A percentile compares a stretch with the other conserved stretches of the same genome.
These are phyloP conservation scores for Catharus minimus DNA, from an alignment of 2,113 vertebrate species.

Conservation along the genomic window DNA sequence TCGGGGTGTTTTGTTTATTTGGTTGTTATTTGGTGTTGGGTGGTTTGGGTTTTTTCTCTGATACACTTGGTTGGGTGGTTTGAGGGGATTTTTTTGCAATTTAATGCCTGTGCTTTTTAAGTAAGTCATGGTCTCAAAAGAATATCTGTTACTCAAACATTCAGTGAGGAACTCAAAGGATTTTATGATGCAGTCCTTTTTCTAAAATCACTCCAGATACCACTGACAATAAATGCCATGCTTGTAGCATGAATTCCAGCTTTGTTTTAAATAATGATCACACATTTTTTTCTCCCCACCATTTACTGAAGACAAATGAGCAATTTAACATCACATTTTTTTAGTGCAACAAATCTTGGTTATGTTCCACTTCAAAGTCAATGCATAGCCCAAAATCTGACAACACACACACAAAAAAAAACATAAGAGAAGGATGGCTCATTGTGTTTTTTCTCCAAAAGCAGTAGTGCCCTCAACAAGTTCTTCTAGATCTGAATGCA, in stretches of 20 bases:
- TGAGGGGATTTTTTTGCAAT: not conserved
- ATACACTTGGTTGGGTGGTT: not conserved
- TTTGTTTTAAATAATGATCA: not conserved
- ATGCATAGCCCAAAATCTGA: not conserved
- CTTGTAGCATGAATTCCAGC: not conserved
- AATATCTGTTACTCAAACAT: not conserved
- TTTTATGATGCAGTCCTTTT: not conserved
- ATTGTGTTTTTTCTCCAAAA: not conserved
- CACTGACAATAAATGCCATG: not conserved
- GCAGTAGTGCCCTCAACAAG: rapidly evolving
- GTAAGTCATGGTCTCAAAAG: not conserved
- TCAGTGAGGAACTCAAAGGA: not conserved
- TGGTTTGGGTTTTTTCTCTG: not conserved
- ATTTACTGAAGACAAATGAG: not conserved
- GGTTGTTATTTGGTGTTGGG: not conserved
- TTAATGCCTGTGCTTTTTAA: not conserved
- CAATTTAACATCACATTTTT: not conserved
- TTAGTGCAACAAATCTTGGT: not conserved
- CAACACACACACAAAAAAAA: not conserved
- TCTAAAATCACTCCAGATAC: not conserved
- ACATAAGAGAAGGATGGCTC: not conserved
- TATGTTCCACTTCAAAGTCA: not conserved
- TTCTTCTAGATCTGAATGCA: not conserved
- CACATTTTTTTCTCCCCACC: rapidly evolving
- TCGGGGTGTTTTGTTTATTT: rapidly evolving